Base-by-base conservation (phyloP, 2,888 invertebrate species). In the Encarsia formosa region DNA sequence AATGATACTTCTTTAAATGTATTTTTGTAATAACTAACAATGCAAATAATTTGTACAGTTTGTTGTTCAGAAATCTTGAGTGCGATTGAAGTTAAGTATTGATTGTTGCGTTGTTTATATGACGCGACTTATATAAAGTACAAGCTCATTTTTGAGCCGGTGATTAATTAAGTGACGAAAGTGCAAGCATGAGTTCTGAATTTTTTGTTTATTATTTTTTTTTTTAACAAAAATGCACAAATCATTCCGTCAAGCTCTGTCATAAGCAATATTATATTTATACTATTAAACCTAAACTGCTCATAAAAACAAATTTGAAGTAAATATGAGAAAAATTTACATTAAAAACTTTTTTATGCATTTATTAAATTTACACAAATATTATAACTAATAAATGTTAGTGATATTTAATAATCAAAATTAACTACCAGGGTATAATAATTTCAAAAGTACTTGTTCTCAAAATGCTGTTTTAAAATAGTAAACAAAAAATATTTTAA, bases 101-200 rank as follows among this genome's bases (percentile, higher is more conserved):
- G 41, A 19, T 49, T 26, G 44, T 49, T 51, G 29, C 42, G 48
- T 55, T 49, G 22, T 44, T 48, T 9, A 16, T 40, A 51, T 45
- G 38, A 51, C 48, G 54, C 49, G 48, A 55, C 51, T 48, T 51
- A 43, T 35, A 54, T 39, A 15, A 52, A 49, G 51, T 55, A 55
- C 51, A 51, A 55, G 49, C 49, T 52, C 55, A 45, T 52, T 52
- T 50, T 49, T 49, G 51, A 55, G 55, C 45, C 48, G 49, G 51
- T 52, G 55, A 49, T 51, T 31, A 51, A 40, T 52, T 51, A 22
- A 44, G 26, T 46, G 11, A n/a, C 20, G 32, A 44, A 46, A 19
- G 18, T 54, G 37, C 11, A 29, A 34, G 34, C 16, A 18, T 47
- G 37, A 42, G 39, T 40, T 18, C 39, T 37, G 35, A 42, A 23